Conservation (phyloP, 2,888 invertebrate genomes). For the Drosophila macrothrix region DNA sequence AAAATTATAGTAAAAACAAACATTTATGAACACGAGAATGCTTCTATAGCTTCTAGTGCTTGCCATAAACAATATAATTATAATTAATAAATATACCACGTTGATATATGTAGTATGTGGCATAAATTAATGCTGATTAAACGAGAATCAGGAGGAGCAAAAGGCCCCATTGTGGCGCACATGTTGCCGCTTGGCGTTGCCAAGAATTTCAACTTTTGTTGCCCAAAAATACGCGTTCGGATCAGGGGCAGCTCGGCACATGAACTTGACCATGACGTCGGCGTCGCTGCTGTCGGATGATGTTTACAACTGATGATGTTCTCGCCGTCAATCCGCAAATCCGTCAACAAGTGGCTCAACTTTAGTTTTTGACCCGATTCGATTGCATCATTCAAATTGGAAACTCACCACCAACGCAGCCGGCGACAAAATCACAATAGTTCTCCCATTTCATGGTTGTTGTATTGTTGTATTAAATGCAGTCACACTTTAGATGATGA, state of each 20-base stretch:
- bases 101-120: background rate
- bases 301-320: slow-evolving; percentile 6
- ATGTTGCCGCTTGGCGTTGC: slow-evolving; percentile 42
- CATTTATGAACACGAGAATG: background rate
- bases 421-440: slow-evolving; percentile 86
- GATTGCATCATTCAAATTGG: slow-evolving; percentile 64
- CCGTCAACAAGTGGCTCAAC: slow-evolving; percentile 59
- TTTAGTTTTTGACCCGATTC: slow-evolving; percentile 1
- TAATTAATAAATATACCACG: slow-evolving; percentile 2
- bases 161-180: slow-evolving; percentile 29
- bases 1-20: background rate
- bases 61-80: background rate
- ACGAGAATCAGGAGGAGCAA: slow-evolving; percentile 28
- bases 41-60: background rate
- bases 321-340: background rate
- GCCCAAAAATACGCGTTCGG: slow-evolving; percentile 46
- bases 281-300: background rate
- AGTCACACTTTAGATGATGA: background rate
- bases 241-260: slow-evolving; percentile 70
- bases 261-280: slow-evolving; percentile 80
- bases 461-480: slow-evolving; percentile 31
- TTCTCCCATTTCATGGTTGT: slow-evolving; percentile 82
- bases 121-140: background rate
- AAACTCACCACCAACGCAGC: slow-evolving; percentile 87
- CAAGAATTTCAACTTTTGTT: slow-evolving; percentile 34